These are phyloP conservation scores for Cavia aperea DNA, from an alignment of 2,113 vertebrate species.

Conservation along the genomic window DNA sequence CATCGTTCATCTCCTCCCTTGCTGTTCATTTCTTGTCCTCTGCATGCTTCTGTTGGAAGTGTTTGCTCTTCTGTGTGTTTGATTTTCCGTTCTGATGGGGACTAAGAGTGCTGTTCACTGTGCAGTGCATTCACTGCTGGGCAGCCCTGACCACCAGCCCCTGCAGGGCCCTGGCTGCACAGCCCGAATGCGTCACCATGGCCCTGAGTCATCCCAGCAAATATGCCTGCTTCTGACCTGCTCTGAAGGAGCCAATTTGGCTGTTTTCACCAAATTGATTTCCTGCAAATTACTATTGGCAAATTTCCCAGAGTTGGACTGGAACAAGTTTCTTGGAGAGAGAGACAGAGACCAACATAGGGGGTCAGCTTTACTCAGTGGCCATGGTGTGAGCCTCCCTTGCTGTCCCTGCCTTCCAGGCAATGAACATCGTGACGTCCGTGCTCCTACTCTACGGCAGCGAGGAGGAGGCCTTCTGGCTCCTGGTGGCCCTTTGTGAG, in stretches of 20 bases:
- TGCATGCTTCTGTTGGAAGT: neutral
- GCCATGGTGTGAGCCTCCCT: neutral
- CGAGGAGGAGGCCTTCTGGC: conserved; percentile 97
- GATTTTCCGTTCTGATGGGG: neutral
- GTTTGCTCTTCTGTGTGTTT: neutral
- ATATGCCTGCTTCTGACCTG: neutral
- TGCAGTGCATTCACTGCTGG: neutral
- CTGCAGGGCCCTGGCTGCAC: neutral
- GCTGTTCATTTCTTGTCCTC: neutral
- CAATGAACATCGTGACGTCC: conserved; percentile 98
- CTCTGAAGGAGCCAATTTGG: neutral
- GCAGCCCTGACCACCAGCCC: neutral
- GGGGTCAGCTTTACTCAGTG: neutral
- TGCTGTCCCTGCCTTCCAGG: conserved; percentile 72
- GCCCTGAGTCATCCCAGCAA: neutral
- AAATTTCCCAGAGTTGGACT: neutral
- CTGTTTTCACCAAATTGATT: neutral
- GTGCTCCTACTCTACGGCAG: conserved; percentile 93
- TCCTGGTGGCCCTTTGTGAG: conserved; percentile 94
- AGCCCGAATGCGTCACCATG: neutral
- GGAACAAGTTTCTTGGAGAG: neutral
- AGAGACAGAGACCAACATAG: neutral
- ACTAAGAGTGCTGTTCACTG: neutral
- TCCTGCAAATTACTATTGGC: neutral
- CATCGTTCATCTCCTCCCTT: neutral